These are phyloP conservation scores for Rachycentron canadum DNA, from an alignment of 2,797 vertebrate species.

Conservation along the genomic window DNA sequence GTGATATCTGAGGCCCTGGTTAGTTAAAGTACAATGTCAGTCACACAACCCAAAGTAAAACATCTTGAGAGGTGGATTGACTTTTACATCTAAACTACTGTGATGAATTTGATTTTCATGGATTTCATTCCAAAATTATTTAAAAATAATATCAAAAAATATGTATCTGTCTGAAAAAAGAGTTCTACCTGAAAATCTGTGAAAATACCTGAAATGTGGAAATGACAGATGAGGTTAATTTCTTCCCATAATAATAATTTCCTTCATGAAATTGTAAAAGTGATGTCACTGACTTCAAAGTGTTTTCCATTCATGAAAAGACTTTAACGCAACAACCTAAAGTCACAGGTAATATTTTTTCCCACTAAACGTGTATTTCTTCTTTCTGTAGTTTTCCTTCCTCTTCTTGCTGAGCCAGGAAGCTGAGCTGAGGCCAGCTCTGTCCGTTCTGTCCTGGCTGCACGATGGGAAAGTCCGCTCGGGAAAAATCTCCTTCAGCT, in stretches of 20 bases:
- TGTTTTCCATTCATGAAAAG: neutral
- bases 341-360: conserved; percentile 70
- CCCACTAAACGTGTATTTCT: conserved; percentile 83
- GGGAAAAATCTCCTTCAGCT: conserved; percentile 90
- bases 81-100: neutral
- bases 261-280: neutral
- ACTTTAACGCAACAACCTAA: neutral
- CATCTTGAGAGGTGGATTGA: neutral
- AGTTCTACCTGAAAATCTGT: neutral
- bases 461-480: conserved; percentile 85
- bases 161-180: neutral
- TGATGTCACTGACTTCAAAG: neutral
- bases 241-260: neutral
- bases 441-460: conserved; percentile 81
- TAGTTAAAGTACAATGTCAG: neutral
- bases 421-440: conserved; percentile 84
- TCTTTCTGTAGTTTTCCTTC: conserved; percentile 88
- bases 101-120: neutral
- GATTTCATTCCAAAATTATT: neutral
- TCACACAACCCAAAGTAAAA: neutral
- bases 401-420: conserved; percentile 88
- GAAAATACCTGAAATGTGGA: conserved; percentile 13
- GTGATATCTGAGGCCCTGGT: neutral
- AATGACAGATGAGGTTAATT: neutral
- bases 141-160: neutral